Base-by-base conservation (phyloP, 1,140 invertebrate genomes). In the Euwallacea fornicatus region DNA sequence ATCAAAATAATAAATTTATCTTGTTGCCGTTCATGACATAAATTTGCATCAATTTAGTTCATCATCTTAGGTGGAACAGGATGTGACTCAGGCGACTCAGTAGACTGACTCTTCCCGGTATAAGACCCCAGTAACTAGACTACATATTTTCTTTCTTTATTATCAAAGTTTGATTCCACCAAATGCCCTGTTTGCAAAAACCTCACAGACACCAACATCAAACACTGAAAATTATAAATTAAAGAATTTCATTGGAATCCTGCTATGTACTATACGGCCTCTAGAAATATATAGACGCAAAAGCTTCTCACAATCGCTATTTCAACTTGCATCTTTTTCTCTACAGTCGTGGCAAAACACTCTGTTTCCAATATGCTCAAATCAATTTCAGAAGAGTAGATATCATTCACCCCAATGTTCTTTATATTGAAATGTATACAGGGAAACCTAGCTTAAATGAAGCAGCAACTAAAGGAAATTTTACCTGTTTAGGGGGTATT, bases 341-440 rank as follows among this genome's bases (percentile, higher is more conserved):
- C 62, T 10, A 69, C 61, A 11, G 80, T 68, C 33, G 70, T 77
- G 15, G 66, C 64, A 69, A 76, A 74, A 74, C 80, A 81, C 0
- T 79, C 80, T 3, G 65, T 47, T 10, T 70, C 76, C 7, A 78
- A 80, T 8, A 81, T 70, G 66, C 78, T 81, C 6, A 82, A 72
- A 69, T 81, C 80, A n/a, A 68, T 68, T 69, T 78, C 76, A 7
- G 77, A 75, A 0, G 74, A 71, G 54, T 81, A 82, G 3, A 77
- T 54, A 70, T 81, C 80, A 15, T 72, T 69, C 15, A 58, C 69
- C 9, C 73, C 74, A 8, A 75, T 75, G 16, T 60, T 55, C 70
- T 81, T 77, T 13, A 81, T 79, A 47, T 77, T 75, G 53, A 79
- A 78, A 72, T 82, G 81, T 15, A 82, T 78, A 62, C 81, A 81